Evolutionary conservation across 1,140 invertebrate genomes (phyloP).

Genomic region (Drosophila melanogaster): Release_6_plus_ISO1_MT NC_004354.4:12276501-12277000

Average conservation of each 20-base stretch:
- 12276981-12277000: too few species aligned
- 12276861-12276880: constrained; percentile 38
- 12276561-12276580: constrained; percentile 95
- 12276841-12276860: constrained; percentile 37
- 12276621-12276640: constrained; percentile 85
- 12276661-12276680: constrained; percentile 76
- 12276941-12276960: too few species aligned
- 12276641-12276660: constrained; percentile 54
- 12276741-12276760: constrained; percentile 41
- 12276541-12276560: constrained; percentile 97
- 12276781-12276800: constrained; percentile 78
- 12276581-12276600: constrained; percentile 93
- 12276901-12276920: background rate
- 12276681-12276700: constrained; percentile 43
- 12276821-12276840: constrained; percentile 80
- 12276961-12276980: too few species aligned
- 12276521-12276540: constrained; percentile 95
- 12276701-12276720: constrained; percentile 9
- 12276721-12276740: constrained; percentile 49
- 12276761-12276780: constrained; percentile 44
- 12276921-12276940: background rate
- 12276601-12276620: constrained; percentile 97
- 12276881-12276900: constrained; percentile 54
- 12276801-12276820: constrained; percentile 80
- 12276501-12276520: constrained; percentile 89